Percentiles rank a stretch among this genome's conserved stretches.
phyloP scores from a whole-genome alignment of 2,797 vertebrate genomes.

The Lacerta viridis region DNA sequence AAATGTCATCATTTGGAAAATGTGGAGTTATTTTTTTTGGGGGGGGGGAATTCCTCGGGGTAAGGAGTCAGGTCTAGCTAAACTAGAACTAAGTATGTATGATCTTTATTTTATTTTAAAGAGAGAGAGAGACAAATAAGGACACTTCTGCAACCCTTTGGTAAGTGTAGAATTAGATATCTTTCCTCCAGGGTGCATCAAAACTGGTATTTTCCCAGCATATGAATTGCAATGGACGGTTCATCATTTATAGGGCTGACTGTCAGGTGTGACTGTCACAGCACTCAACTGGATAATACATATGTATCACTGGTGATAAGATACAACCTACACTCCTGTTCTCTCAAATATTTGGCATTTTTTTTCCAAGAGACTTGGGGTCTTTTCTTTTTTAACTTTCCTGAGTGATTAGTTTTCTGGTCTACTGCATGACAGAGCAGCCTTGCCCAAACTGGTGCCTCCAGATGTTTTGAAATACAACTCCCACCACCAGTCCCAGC shows the following conservation, averaged over 20 bases:
- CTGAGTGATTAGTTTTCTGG: background rate
- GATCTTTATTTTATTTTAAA: background rate
- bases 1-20: conserved; percentile 34
- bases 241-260: background rate
- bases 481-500: no score
- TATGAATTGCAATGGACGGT: background rate
- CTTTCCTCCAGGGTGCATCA: background rate
- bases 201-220: background rate
- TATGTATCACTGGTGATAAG: background rate
- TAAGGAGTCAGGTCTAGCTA: background rate
- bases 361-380: background rate
- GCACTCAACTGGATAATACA: background rate
- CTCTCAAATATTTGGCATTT: background rate
- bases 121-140: background rate
- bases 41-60: background rate
- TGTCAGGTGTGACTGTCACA: background rate
- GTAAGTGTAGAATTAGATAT: background rate
- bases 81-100: background rate
- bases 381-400: background rate
- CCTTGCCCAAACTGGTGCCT: no score
- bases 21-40: background rate
- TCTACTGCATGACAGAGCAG: background rate
- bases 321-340: background rate
- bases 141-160: background rate
- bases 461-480: no score